Base-by-base conservation (phyloP, 1,140 invertebrate genomes). In the Sycobia sp. region DNA sequence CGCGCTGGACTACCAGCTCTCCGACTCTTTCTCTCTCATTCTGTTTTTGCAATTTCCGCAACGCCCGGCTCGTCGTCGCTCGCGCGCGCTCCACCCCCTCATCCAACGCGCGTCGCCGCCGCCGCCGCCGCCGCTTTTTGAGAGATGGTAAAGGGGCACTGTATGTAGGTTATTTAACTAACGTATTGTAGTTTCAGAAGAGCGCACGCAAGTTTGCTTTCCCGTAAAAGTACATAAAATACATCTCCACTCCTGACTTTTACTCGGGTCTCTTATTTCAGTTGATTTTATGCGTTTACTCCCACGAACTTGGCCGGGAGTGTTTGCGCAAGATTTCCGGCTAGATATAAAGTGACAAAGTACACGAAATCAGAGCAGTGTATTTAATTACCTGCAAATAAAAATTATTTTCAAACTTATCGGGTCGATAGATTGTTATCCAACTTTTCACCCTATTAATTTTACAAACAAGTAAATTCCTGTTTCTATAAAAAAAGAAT, bases 241-340 rank as follows among this genome's bases (percentile, higher is more conserved):
- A 64, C 54, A 51, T 53, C 36, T 25, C 14, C 22, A 20, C 54
- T n/a, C n/a, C n/a, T 32, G 62, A 64, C 62, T 64, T 64, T 64
- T 51, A 57, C 46, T 58, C 46, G 47, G 50, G 22, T 56, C 54
- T 64, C 62, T 64, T 64, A 57, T 64, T 64, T 64, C 62, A 51
- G 46, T 64, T 64, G 62, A 64, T 64, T 63, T 64, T 64, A 51
- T 64, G 38, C 62, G 46, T 51, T 64, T 55, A 41, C 53, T 64
- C 39, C n/a, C 47, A n/a, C 54, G 25, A 55, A 56, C 43, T 62
- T 32, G 29, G 5, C 29, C 51, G 1, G 3, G 20, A 51, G 32
- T 57, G 38, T 49, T 55, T 41, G 51, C 39, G 8, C 34, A 38
- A 50, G 49, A 62, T 46, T 62, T 51, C 51, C 27, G n/a, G 38